Evolutionary conservation across 2,888 invertebrate species (phyloP), one percentile per base, ranked within the genome.

Genomic region (Rhyacophila evoluta): DNA sequence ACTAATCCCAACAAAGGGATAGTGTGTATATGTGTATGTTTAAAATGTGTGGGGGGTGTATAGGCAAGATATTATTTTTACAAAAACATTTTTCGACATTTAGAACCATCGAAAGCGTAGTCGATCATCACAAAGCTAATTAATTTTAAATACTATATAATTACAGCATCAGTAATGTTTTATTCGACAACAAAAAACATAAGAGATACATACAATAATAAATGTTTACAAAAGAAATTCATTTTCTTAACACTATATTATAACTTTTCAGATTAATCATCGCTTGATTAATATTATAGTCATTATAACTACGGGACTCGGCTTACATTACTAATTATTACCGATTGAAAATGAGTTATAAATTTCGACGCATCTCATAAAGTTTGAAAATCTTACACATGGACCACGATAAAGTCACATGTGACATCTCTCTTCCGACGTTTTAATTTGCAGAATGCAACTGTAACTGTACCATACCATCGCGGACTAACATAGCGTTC

Each of bases 101-200:
- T 68, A 68, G 37, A 68, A 74, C 29, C 67, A 77, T 72, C 29
- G 77, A 77, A 77, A 77, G 77, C 77, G 77, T 77, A 77, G 71
- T 72, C 33, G 71, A 77, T 77, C 72, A 77, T 72, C 77, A 77
- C 77, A 77, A 77, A 77, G 77, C 77, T 72, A 72, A 55, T 68
- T 69, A 75, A 28, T 33, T 33, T 5, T 72, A 68, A 10, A 25
- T 68, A 27, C 39, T 33, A 27, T 27, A 68, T 74, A 67, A 55
- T 55, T 55, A 55, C 55, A 55, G 55, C 55, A 55, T 55, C 55
- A 1, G 25, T 55, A 55, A 55, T 55, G 55, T 55, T 55, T 55
- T 19, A 55, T 8, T 55, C 55, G 19, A 33, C 4, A 33, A 33
- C 2, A 33, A 55, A 55, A 41, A 55, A 55, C 55, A 55, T 8